phyloP scores from a whole-genome alignment of 2,797 vertebrate species.

The Hoplostethus atlanticus region DNA sequence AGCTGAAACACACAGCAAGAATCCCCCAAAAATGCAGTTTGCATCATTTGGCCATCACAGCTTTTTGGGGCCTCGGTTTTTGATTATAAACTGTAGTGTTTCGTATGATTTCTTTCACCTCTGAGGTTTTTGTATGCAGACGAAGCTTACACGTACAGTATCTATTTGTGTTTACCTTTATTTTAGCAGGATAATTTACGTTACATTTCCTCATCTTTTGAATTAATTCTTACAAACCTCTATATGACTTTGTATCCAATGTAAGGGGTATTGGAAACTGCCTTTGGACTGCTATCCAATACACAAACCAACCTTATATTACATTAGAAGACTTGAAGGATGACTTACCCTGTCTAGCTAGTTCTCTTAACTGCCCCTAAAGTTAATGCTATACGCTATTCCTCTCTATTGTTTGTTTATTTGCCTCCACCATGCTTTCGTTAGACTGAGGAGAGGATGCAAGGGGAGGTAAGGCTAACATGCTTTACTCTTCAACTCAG shows the following conservation, averaged over 20 bases:
- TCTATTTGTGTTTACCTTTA: not conserved
- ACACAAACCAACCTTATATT: not conserved
- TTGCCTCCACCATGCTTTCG: conserved; percentile 75
- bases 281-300: not conserved
- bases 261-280: not conserved
- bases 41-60: not conserved
- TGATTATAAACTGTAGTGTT: not conserved
- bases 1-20: not conserved
- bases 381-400: conserved; percentile 42
- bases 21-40: not conserved
- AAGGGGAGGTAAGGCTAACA: conserved; percentile 93
- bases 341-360: conserved; percentile 15
- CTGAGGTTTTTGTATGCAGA: not conserved
- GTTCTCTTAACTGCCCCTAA: conserved; percentile 22
- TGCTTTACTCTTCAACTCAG: conserved; percentile 32
- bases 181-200: not conserved
- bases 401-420: conserved; percentile 51
- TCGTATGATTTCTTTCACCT: not conserved
- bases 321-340: not conserved
- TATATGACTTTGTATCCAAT: not conserved
- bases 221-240: not conserved
- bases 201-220: not conserved
- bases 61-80: not conserved
- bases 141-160: not conserved
- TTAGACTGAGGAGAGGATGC: conserved; percentile 98